Evolutionary conservation across 2,797 vertebrate species (phyloP).

Genomic region (Melanotaenia trifasciata): DNA sequence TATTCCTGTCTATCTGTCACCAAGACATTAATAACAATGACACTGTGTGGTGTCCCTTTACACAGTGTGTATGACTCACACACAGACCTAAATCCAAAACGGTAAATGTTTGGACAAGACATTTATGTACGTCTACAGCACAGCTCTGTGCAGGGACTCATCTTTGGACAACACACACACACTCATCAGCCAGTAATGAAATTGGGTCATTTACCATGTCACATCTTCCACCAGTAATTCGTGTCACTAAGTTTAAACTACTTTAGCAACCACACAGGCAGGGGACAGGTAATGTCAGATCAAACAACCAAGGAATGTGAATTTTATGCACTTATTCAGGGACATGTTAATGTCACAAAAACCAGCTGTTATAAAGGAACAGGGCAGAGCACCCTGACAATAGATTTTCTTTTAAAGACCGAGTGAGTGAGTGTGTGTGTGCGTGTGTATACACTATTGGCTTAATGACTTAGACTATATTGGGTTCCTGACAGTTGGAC

Average conservation of each 20-base stretch:
- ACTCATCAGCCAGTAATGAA: slow-evolving; percentile 13
- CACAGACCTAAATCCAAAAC: slow-evolving; percentile 35
- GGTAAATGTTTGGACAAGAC: slow-evolving; percentile 63
- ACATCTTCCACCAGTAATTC: slow-evolving; percentile 12
- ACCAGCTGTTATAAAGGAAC: background rate
- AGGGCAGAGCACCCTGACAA: background rate
- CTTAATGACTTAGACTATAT: slow-evolving; percentile 34
- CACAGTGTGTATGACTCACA: slow-evolving; percentile 31
- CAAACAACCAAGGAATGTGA: too few species aligned
- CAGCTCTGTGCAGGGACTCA: slow-evolving; percentile 9
- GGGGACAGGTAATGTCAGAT: background rate
- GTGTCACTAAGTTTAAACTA: slow-evolving; percentile 4
- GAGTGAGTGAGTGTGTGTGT: background rate
- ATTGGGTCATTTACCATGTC: slow-evolving; percentile 17
- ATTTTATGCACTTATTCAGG: background rate
- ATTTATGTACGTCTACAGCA: slow-evolving; percentile 26
- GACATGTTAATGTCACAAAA: background rate
- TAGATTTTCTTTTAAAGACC: background rate
- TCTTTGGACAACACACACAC: slow-evolving; percentile 7
- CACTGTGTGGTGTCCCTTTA: slow-evolving; percentile 35
- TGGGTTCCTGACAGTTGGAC: slow-evolving; percentile 39
- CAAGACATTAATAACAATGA: slow-evolving; percentile 28
- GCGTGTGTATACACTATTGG: background rate
- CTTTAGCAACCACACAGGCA: background rate
- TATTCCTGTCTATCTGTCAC: slow-evolving; percentile 34